phyloP scores from a whole-genome alignment of 2,797 vertebrate species.

The Sebastes diaconus region DNA sequence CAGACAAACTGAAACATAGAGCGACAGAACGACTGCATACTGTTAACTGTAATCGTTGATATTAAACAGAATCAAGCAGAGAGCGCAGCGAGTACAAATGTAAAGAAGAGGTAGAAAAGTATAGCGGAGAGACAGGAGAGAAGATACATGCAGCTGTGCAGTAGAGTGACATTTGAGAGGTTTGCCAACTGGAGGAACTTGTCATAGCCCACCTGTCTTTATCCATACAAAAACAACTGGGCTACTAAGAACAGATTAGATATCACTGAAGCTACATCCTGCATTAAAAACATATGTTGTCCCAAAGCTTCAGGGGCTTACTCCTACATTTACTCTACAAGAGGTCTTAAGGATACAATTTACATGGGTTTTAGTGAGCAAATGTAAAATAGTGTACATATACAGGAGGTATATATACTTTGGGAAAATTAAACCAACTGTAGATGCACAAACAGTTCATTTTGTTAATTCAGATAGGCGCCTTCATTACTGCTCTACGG shows the following conservation, averaged over 20 bases:
- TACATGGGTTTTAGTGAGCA: background rate
- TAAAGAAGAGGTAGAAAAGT: background rate
- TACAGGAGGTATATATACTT: background rate
- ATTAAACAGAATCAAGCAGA: background rate
- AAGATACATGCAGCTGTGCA: slow-evolving; percentile 39
- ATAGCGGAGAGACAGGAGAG: slow-evolving; percentile 16
- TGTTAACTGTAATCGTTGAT: background rate
- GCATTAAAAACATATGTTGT: slow-evolving; percentile 11
- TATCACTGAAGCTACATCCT: slow-evolving; percentile 46
- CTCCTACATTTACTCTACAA: background rate
- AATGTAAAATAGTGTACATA: background rate
- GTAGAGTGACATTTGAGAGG: slow-evolving; percentile 71
- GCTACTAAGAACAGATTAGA: slow-evolving; percentile 54
- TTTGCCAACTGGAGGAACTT: slow-evolving; percentile 67
- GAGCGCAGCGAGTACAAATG: background rate
- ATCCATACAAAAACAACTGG: slow-evolving; percentile 67
- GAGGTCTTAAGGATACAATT: slow-evolving; percentile 1
- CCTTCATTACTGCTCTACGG: too few species aligned
- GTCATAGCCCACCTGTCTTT: slow-evolving; percentile 74
- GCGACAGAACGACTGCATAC: background rate
- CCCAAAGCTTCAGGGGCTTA: background rate
- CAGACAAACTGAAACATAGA: background rate
- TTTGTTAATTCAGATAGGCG: background rate
- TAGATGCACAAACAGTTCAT: background rate
- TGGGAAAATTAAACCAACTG: background rate